These are phyloP conservation scores for Hedya salicella DNA, from an alignment of 2,888 invertebrate genomes.

Conservation along the genomic window DNA sequence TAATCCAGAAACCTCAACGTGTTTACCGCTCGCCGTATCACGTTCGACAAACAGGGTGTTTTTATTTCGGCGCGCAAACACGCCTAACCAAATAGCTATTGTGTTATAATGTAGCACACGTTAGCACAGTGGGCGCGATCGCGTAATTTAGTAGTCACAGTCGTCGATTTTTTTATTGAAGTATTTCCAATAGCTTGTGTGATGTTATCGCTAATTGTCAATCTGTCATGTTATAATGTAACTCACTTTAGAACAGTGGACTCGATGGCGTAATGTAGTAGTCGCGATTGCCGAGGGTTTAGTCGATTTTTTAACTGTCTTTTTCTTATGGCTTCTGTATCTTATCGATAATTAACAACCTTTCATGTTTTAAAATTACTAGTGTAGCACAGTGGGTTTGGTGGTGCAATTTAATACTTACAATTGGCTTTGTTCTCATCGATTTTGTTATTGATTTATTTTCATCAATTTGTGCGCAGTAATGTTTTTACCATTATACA, in stretches of 20 bases:
- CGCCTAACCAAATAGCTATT: slow-evolving; percentile 31
- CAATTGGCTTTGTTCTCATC: neutral
- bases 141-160: neutral
- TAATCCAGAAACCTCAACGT: slow-evolving; percentile 1
- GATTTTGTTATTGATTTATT: no score
- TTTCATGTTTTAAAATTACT: no score
- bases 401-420: neutral
- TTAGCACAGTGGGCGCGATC: slow-evolving; percentile 10
- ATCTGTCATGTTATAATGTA: slow-evolving; percentile 29
- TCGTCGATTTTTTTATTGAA: neutral
- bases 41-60: slow-evolving; percentile 30
- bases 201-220: no score
- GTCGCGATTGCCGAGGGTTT: neutral
- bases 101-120: slow-evolving; percentile 23
- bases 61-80: slow-evolving; percentile 28
- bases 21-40: slow-evolving; percentile 11
- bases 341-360: no score
- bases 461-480: no score
- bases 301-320: neutral
- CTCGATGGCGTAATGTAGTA: neutral
- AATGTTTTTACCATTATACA: no score
- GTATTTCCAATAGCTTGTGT: no score
- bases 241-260: slow-evolving; percentile 14
- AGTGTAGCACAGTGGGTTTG: neutral
- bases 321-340: no score